phyloP scores from a whole-genome alignment of 2,888 invertebrate species.

The Drosophila eohydei region DNA sequence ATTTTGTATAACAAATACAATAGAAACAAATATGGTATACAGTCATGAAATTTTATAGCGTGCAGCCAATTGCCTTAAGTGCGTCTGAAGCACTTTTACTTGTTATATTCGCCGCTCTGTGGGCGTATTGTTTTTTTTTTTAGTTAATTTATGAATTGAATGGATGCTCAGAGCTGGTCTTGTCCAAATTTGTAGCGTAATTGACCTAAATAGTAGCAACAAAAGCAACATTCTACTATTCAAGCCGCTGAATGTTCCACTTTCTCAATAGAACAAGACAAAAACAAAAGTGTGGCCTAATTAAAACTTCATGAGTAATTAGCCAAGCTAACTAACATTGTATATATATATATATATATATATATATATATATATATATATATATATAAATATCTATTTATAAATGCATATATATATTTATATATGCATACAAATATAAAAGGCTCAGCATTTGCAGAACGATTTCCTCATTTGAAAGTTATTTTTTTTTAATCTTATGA shows the following conservation, averaged over 20 bases:
- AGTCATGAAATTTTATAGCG: background rate
- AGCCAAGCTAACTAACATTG: background rate
- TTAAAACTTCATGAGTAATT: slow-evolving; percentile 33
- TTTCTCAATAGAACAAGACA: slow-evolving; percentile 15
- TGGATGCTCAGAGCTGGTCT: slow-evolving; percentile 30
- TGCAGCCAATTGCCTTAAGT: slow-evolving; percentile 3
- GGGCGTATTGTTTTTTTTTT: slow-evolving; percentile 18
- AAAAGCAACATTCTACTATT: slow-evolving; percentile 14
- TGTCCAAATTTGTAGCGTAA: slow-evolving; percentile 34
- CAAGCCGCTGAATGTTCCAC: slow-evolving; percentile 25
- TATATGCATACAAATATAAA: background rate
- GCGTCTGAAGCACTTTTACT: slow-evolving; percentile 8
- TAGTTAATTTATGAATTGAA: slow-evolving; percentile 19
- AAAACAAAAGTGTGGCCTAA: slow-evolving; percentile 32
- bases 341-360: background rate
- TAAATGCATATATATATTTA: background rate
- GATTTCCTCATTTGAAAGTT: slow-evolving; percentile 4
- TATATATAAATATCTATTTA: no score
- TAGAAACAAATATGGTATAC: background rate
- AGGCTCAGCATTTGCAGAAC: background rate
- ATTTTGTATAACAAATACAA: background rate
- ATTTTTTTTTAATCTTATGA: slow-evolving; percentile 10
- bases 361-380: background rate
- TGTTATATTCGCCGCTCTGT: slow-evolving; percentile 22
- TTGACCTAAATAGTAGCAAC: slow-evolving; percentile 48